Evolutionary conservation across 2,888 invertebrate genomes (phyloP).

Genomic region (Abrostola tripartita): DNA sequence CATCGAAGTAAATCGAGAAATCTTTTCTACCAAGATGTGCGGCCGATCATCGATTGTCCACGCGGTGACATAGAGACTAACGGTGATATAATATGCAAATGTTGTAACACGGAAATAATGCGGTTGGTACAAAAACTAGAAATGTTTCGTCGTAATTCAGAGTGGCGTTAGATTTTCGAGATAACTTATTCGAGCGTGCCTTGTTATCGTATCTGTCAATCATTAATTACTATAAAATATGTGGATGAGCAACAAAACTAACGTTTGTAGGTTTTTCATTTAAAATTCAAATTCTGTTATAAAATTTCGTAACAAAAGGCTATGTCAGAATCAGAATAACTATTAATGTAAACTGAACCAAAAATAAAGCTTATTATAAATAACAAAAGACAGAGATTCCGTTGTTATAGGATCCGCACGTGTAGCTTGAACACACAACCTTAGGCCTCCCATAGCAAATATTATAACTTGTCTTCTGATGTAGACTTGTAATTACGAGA

Average conservation of each 20-base stretch:
- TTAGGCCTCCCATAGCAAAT: too few relatives aligned
- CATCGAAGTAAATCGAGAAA: conserved; percentile 66
- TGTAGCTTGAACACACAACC: too few relatives aligned
- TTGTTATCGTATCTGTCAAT: conserved; percentile 51
- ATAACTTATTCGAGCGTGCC: conserved; percentile 45
- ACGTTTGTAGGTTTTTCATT: conserved; percentile 30
- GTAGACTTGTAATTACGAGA: background rate
- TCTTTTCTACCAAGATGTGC: conserved; percentile 58
- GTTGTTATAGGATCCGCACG: background rate
- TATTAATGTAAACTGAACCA: too few relatives aligned
- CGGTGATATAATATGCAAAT: conserved; percentile 65
- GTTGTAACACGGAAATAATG: conserved; percentile 56
- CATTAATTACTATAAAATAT: conserved; percentile 48
- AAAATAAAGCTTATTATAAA: conserved; percentile 5
- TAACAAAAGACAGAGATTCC: background rate
- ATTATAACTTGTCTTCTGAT: too few relatives aligned
- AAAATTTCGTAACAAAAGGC: conserved; percentile 27
- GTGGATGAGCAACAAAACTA: conserved; percentile 29
- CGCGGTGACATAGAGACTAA: conserved; percentile 66
- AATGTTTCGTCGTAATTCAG: conserved; percentile 46
- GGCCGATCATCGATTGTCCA: conserved; percentile 69
- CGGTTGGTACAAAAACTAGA: conserved; percentile 49
- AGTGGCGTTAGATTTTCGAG: conserved; percentile 45
- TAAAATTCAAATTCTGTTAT: conserved; percentile 36
- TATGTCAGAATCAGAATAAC: conserved; percentile 18